Conservation (phyloP, 2,113 vertebrate genomes). For the Strix uralensis region DNA sequence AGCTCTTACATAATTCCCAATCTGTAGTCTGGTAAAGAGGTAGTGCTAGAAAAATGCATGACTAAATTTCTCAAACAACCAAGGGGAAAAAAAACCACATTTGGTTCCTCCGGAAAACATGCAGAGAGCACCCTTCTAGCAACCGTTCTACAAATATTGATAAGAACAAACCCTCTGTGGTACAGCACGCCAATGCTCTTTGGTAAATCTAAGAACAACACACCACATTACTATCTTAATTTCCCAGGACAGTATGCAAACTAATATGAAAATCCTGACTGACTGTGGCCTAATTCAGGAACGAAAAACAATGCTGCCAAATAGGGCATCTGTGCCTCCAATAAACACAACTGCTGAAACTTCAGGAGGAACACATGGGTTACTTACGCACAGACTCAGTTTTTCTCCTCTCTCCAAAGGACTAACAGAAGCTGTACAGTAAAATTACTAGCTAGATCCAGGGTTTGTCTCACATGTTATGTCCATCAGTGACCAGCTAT, state of each 20-base stretch:
- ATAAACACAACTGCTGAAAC: neutral
- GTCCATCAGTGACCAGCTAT: neutral
- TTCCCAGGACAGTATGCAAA: neutral
- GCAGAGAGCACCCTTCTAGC: neutral
- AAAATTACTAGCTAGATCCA: neutral
- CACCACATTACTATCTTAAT: neutral
- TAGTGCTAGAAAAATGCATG: neutral
- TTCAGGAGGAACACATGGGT: neutral
- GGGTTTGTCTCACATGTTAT: accelerated
- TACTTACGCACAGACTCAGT: neutral
- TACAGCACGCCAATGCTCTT: neutral
- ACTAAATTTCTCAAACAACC: neutral
- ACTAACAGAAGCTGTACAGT: neutral
- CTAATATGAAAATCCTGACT: neutral
- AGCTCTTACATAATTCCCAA: neutral
- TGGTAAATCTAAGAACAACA: neutral
- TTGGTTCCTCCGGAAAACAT: neutral
- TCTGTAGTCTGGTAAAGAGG: neutral
- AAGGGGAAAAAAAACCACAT: neutral
- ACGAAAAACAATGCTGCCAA: neutral
- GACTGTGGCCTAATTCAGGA: neutral
- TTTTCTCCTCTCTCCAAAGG: neutral
- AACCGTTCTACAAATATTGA: neutral
- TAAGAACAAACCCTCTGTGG: neutral
- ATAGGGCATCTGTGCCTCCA: neutral